Evolutionary conservation across 1,140 invertebrate genomes (phyloP).

Genomic region (Bradynema listronoti): DNA sequence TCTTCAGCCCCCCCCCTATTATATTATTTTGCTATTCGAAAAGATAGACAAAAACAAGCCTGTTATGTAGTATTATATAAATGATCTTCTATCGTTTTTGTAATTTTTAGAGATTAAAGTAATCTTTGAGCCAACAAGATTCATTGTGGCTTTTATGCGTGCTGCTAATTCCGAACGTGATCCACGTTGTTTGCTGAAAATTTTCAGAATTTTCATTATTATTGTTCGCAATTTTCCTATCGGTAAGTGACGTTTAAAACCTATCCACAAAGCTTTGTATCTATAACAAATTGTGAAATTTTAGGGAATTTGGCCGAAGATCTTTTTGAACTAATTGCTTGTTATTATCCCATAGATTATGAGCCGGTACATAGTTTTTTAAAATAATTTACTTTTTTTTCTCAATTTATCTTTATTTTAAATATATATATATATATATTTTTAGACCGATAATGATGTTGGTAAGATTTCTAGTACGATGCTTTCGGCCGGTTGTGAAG

Average conservation of each 20-base stretch:
- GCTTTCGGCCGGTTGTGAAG: conserved; percentile 30
- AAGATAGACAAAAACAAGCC: no score
- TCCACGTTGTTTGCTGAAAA: conserved; percentile 32
- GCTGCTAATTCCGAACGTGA: conserved; percentile 41
- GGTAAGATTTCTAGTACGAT: conserved; percentile 25
- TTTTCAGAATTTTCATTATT: conserved; percentile 28
- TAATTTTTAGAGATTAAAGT: no score
- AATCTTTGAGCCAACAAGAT: conserved; percentile 3
- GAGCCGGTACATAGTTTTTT: conserved; percentile 29
- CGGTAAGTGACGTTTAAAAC: conserved; percentile 12
- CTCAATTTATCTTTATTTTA: not conserved
- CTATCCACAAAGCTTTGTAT: not conserved
- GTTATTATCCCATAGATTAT: conserved; percentile 46
- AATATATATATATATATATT: conserved; percentile 3
- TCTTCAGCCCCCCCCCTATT: no score
- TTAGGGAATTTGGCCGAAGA: conserved; percentile 30
- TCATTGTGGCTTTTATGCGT: conserved; percentile 24
- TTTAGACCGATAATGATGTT: conserved; percentile 19
- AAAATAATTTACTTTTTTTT: conserved; percentile 1
- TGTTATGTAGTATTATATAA: no score
- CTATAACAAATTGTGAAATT: conserved; percentile 9
- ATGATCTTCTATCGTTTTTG: no score
- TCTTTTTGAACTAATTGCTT: conserved; percentile 45
- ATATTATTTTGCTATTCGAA: no score
- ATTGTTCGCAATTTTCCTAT: conserved; percentile 16